A percentile compares a stretch with the other conserved stretches of the same genome.
These are phyloP conservation scores for Macrosiphum euphorbiae DNA, from an alignment of 2,888 invertebrate species.

Conservation along the genomic window DNA sequence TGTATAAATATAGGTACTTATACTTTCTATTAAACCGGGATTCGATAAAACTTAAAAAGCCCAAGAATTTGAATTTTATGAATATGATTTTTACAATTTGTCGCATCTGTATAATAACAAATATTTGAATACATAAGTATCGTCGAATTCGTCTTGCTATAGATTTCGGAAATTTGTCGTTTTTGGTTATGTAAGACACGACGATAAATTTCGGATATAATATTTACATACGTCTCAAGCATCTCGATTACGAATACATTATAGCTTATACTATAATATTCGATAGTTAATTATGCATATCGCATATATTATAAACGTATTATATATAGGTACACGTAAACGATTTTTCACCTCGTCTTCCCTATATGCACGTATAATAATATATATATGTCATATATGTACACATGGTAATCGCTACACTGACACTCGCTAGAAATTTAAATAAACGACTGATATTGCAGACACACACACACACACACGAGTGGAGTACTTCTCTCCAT, in stretches of 20 bases:
- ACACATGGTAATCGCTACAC: not conserved
- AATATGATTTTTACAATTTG: not conserved
- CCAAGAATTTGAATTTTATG: not conserved
- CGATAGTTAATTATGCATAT: not conserved
- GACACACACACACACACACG: not conserved
- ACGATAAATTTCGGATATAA: not conserved
- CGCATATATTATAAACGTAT: not conserved
- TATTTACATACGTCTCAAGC: not conserved
- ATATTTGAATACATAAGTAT: not conserved
- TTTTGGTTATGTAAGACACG: not conserved
- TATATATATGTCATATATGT: not conserved
- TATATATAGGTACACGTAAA: not conserved
- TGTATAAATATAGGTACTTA: no score
- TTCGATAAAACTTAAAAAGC: not conserved
- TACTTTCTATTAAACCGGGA: not conserved
- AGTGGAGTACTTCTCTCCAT: not conserved
- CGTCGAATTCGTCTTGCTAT: not conserved
- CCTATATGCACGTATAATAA: not conserved
- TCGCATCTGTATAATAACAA: not conserved
- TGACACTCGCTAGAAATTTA: slow-evolving; percentile 15
- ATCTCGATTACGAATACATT: not conserved
- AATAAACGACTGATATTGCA: slow-evolving; percentile 18
- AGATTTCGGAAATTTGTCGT: not conserved
- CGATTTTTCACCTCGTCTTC: not conserved
- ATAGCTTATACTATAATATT: not conserved